Percentiles rank a stretch among this genome's conserved stretches.
Conservation (phyloP, 2,113 vertebrate species). For the Melanerpes formicivorus region DNA sequence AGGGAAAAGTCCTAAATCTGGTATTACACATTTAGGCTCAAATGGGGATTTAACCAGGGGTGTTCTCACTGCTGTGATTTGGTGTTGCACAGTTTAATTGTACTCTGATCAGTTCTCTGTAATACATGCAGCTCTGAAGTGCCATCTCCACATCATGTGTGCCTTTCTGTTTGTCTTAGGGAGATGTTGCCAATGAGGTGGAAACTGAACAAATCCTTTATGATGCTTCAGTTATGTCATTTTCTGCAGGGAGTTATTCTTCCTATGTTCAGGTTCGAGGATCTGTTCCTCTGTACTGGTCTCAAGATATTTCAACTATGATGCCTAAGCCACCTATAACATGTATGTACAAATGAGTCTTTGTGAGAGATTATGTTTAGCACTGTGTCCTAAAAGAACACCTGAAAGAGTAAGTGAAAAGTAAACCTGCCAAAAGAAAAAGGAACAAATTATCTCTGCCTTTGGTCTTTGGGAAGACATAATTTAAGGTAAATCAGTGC, state of each 20-base stretch:
- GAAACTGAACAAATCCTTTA: conserved; percentile 97
- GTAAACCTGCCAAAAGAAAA: not conserved
- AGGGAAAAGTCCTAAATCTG: not conserved
- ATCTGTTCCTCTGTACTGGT: conserved; percentile 97
- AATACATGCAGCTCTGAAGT: not conserved
- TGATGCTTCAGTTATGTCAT: conserved; percentile 95
- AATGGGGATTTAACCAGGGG: not conserved
- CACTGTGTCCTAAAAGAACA: not conserved
- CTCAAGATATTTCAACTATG: conserved; percentile 99
- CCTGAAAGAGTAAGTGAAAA: not conserved
- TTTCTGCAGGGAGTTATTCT: conserved; percentile 93
- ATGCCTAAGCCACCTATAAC: conserved; percentile 98
- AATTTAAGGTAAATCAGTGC: not conserved
- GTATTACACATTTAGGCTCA: not conserved
- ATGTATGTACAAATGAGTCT: conserved; percentile 70
- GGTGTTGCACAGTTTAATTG: not conserved
- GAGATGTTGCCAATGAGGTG: conserved; percentile 97
- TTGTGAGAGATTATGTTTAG: not conserved
- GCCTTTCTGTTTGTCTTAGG: conserved; percentile 75
- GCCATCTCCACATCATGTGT: not conserved
- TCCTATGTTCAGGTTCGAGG: conserved; percentile 96
- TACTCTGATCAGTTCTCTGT: not conserved
- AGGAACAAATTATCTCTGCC: not conserved
- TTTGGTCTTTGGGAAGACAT: not conserved
- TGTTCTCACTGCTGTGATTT: not conserved